These are phyloP conservation scores for Polyploca ridens DNA, from an alignment of 2,888 invertebrate genomes.

Conservation along the genomic window DNA sequence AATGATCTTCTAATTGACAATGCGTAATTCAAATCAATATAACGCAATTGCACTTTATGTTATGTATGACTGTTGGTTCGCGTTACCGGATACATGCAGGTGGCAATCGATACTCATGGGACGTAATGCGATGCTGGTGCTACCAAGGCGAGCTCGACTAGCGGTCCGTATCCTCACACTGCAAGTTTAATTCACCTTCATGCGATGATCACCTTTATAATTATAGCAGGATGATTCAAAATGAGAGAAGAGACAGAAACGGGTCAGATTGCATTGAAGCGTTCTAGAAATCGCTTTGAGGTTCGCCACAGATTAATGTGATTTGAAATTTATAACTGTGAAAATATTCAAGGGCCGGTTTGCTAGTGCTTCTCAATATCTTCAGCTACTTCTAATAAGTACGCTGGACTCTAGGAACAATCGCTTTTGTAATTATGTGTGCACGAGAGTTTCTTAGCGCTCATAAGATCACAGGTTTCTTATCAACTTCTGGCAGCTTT, in stretches of 20 bases:
- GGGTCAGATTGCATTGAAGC: constrained; percentile 15
- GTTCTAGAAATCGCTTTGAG: constrained; percentile 17
- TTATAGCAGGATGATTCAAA: not conserved
- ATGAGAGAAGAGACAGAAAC: not conserved
- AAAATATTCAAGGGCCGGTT: not conserved
- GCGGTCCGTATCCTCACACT: constrained; percentile 53
- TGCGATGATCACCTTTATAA: not conserved
- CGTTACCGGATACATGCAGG: constrained; percentile 61
- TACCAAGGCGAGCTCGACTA: constrained; percentile 54
- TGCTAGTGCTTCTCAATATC: not conserved
- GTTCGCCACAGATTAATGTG: not conserved
- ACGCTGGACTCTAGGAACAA: too few relatives aligned
- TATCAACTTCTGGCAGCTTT: not conserved
- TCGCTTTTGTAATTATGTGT: too few relatives aligned
- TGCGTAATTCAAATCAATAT: not conserved
- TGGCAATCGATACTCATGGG: constrained; percentile 74
- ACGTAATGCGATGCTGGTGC: constrained; percentile 58
- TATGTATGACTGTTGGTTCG: constrained; percentile 34
- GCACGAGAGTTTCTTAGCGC: too few relatives aligned
- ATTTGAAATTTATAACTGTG: not conserved
- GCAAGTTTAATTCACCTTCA: constrained; percentile 14
- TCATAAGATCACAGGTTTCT: too few relatives aligned
- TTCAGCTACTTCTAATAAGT: not conserved
- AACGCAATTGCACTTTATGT: not conserved
- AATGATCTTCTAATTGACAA: not conserved